phyloP scores from a whole-genome alignment of 2,113 vertebrate species.

The Pelodiscus sinensis region DNA sequence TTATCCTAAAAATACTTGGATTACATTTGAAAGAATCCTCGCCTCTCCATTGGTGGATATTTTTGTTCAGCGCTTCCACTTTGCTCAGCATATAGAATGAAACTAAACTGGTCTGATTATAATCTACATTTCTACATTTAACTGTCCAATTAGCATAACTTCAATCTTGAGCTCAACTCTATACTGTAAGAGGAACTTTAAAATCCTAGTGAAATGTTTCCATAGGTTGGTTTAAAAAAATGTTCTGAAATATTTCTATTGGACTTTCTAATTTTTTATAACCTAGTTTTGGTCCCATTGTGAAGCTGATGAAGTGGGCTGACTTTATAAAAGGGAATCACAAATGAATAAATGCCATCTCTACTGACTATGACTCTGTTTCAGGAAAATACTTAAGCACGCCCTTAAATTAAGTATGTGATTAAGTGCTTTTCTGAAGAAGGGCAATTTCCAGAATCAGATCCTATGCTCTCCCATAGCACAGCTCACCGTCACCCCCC shows the following conservation, averaged over 20 bases:
- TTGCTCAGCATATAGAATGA: neutral
- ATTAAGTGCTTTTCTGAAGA: neutral
- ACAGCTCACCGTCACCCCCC: neutral
- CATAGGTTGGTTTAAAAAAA: neutral
- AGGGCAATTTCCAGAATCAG: neutral
- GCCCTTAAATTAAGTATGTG: neutral
- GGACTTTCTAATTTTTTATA: neutral
- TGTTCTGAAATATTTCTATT: neutral
- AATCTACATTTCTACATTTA: neutral
- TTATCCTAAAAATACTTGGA: neutral
- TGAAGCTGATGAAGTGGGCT: constrained; percentile 9
- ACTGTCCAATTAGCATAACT: neutral
- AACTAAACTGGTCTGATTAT: neutral
- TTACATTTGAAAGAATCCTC: neutral
- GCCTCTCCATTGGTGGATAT: rapidly evolving
- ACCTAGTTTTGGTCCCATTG: constrained; percentile 35
- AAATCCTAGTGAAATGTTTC: neutral
- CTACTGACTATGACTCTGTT: neutral
- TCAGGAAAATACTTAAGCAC: neutral
- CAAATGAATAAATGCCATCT: neutral
- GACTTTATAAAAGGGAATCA: constrained; percentile 14
- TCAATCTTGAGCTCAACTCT: neutral
- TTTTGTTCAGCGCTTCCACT: rapidly evolving
- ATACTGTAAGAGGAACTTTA: neutral
- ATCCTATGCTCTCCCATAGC: neutral